A percentile compares a stretch with the other conserved stretches of the same genome.
phyloP scores from a whole-genome alignment of 35 echinoderm and acorn worm species.

The Strongylocentrotus purpuratus region DNA sequence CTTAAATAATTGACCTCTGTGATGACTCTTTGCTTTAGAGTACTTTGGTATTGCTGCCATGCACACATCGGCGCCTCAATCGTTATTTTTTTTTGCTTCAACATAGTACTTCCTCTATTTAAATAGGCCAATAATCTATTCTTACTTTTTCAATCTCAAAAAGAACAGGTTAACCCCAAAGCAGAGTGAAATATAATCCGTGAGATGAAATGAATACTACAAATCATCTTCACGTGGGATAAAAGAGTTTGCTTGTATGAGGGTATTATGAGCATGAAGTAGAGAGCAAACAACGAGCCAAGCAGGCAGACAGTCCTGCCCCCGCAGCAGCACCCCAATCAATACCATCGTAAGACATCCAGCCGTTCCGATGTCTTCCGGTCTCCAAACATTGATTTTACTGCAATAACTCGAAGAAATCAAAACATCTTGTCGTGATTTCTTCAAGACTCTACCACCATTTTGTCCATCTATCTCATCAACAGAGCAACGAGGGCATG shows the following conservation, averaged over 20 bases:
- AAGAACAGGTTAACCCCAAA: neutral
- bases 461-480: neutral
- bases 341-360: neutral
- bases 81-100: no score
- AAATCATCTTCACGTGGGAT: neutral
- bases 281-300: neutral
- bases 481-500: neutral
- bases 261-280: neutral
- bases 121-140: no score
- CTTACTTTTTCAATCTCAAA: no score
- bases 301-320: neutral
- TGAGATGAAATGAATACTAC: neutral
- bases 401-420: neutral
- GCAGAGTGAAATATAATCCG: neutral
- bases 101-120: no score
- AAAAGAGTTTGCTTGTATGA: neutral
- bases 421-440: neutral
- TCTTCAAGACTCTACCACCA: neutral
- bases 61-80: no score
- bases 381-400: conserved; percentile 18
- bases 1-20: no score
- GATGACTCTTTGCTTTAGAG: no score
- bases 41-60: no score
- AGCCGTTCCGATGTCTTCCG: neutral
- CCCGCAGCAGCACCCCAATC: neutral